Base-by-base conservation (phyloP, 2,888 invertebrate species). In the Acrobasis suavella region DNA sequence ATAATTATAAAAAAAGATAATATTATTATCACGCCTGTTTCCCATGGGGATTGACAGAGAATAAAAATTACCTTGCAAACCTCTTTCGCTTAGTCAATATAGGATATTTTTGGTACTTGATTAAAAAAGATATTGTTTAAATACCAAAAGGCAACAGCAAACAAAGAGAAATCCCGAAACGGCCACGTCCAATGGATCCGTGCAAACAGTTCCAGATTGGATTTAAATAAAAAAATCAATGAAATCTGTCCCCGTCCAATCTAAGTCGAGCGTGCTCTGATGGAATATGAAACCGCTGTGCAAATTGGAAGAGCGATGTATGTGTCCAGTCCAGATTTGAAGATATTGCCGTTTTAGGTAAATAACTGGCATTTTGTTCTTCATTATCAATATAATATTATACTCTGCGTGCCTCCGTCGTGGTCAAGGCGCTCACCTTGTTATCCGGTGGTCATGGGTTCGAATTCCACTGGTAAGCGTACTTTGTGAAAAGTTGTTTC, bases 201-300 rank as follows among this genome's bases (percentile, higher is more conserved):
- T 12, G 6, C 56, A 56, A 56, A 56, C 56, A 56, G 56, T 9
- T 2, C 17, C 42, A 42, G 42, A 56, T 56, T 56, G 51, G 32
- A 58, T 58, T 63, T 50, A 63, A 63, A 65, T 62, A 67, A 62
- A 64, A 64, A 64, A 65, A 66, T 64, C 66, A 64, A 68, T 68
- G 62, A 62, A 65, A 64, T 42, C 51, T 50, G 65, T 64, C 65
- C 68, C 60, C 63, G n/a, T 42, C 32, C 62, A 62, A 62, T 67
- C 62, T 64, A 64, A 63, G 62, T 37, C 15, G 60, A 38, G 60
- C 51, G 59, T 64, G 60, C 51, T 52, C 58, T 50, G 62, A 17
- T 54, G 15, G 59, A 64, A 51, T 65, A 66, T 60, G 62, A 50
- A 60, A 54, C 62, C 62, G 51, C 60, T 60, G 37, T 52, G 60